These are phyloP conservation scores for Eulimnadia texana DNA, from an alignment of 1,140 invertebrate genomes.

Conservation along the genomic window DNA sequence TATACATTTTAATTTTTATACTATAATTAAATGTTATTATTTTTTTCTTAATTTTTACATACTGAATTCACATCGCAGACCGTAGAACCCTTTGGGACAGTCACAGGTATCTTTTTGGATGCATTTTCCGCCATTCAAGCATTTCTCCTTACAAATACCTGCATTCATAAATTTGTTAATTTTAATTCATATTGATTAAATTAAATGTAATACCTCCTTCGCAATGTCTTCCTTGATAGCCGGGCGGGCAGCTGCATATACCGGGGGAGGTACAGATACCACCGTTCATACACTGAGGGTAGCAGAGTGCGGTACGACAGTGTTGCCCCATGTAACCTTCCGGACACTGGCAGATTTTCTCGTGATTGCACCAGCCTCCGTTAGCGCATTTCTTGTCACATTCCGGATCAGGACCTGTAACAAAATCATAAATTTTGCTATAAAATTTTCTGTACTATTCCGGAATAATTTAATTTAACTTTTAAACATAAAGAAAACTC, in stretches of 20 bases:
- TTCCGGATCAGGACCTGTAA: conserved; percentile 64
- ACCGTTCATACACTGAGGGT: conserved; percentile 82
- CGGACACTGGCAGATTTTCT: conserved; percentile 69
- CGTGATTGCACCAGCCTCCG: conserved; percentile 60
- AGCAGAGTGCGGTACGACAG: conserved; percentile 74
- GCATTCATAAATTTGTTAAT: conserved; percentile 16
- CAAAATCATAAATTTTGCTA: not conserved
- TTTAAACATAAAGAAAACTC: not conserved
- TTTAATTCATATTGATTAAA: no score
- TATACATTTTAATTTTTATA: no score
- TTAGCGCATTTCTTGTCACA: conserved; percentile 72
- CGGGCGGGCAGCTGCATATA: conserved; percentile 65
- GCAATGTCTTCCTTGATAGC: conserved; percentile 80
- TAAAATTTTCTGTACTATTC: no score
- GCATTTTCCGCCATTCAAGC: conserved; percentile 85
- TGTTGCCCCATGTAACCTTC: conserved; percentile 79
- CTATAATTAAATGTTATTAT: no score
- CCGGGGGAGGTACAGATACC: conserved; percentile 78
- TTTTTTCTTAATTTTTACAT: no score
- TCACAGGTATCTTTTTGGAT: conserved; percentile 81
- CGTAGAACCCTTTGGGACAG: conserved; percentile 78
- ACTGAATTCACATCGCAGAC: conserved; percentile 77
- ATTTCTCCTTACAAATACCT: conserved; percentile 82
- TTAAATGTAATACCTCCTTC: conserved; percentile 84
- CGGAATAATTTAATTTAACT: no score